These are phyloP conservation scores for Chrysemys picta DNA, from an alignment of 2,113 vertebrate genomes.

Conservation along the genomic window DNA sequence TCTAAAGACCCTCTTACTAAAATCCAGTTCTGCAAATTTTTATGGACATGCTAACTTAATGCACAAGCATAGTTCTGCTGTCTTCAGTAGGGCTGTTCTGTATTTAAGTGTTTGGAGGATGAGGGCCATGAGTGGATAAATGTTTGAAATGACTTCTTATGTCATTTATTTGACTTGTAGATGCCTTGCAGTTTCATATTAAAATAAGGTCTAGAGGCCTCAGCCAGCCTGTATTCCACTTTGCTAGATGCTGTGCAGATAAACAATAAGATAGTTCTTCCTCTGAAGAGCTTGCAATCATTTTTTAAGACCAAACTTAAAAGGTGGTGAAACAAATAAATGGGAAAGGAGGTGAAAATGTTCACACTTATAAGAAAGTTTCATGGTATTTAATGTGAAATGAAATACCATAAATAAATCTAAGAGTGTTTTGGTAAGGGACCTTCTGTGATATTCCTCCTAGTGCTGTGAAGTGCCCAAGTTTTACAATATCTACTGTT, in stretches of 20 bases:
- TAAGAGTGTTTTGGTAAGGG: neutral
- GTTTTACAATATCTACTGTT: neutral
- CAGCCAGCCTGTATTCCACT: neutral
- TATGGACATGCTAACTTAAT: neutral
- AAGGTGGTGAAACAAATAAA: neutral
- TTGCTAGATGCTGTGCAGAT: neutral
- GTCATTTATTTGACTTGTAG: neutral
- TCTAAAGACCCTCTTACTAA: neutral
- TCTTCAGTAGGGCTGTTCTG: fast-evolving
- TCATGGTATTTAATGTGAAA: neutral
- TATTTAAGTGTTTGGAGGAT: neutral
- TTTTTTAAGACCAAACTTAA: neutral
- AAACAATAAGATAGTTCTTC: neutral
- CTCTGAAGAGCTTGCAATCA: neutral
- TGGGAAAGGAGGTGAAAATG: neutral
- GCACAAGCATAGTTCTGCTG: neutral
- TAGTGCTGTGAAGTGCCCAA: neutral
- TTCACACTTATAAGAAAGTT: neutral
- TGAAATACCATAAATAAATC: neutral
- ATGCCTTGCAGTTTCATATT: neutral
- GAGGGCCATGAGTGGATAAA: neutral
- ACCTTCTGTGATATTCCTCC: neutral
- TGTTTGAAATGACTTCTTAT: neutral
- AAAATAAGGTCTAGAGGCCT: neutral
- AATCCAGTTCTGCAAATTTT: neutral